Evolutionary conservation across 2,113 vertebrate species (phyloP), one percentile per base, ranked within the genome.

Genomic region (Eubucco bourcierii): DNA sequence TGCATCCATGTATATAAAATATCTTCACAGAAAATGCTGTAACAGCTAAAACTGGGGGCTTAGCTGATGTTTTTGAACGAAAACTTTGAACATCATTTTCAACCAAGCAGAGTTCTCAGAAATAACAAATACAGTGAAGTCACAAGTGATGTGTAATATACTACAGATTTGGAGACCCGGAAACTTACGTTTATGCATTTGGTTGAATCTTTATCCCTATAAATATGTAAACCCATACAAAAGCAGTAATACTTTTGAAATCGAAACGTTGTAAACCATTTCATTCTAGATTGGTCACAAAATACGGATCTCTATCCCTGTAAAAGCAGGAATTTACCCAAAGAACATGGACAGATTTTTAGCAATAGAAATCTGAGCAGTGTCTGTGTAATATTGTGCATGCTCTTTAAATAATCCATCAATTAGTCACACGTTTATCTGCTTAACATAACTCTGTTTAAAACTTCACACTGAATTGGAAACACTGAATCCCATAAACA

Each of bases 361-460:
- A 77, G 18, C 39, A 14, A 17, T 29, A 72, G 92, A 92, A 95
- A 97, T 61, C 70, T 90, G 87, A 96, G 88, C 46, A 15, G 31
- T 65, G 25, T 68, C 73, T 1, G 0, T 92, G 70, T 80, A 85
- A 87, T 71, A 91, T 18, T 72, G 89, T 91, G 70, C 81, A 44
- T 96, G 93, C 55, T 67, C 84, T 84, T 88, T 84, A 87, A 95
- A 91, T 93, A 95, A 94, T 94, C 87, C 47, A 1, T 76, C 44
- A 84, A 96, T 97, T 96, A 90, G 96, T 96, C 92, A 94, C 88
- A 74, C 94, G 41, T 94, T 87, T 80, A 87, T 81, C 78, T 94
- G 61, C 10, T 84, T 85, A 77, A 64, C 2, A 0, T 94, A 91
- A 21, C 3, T 19, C 50, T 76, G 15, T 73, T 95, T 75, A 80